A percentile compares a stretch with the other conserved stretches of the same genome.
phyloP scores from a whole-genome alignment of 2,113 vertebrate genomes.

The Notechis scutatus region DNA sequence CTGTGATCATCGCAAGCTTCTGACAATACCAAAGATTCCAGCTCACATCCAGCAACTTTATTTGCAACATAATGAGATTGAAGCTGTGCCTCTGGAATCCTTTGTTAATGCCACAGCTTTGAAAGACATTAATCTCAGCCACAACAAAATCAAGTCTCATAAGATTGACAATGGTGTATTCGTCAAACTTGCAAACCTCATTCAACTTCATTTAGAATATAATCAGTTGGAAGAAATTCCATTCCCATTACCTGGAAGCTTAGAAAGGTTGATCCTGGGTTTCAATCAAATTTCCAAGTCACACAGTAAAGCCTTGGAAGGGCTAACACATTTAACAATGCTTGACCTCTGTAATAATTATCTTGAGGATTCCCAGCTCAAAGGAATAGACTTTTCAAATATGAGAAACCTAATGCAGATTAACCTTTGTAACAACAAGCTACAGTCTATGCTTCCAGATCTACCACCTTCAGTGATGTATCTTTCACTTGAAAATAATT shows the following conservation, averaged over 20 bases:
- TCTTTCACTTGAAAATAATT: conserved; percentile 79
- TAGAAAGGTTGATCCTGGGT: conserved; percentile 75
- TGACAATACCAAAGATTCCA: conserved; percentile 73
- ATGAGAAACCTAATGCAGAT: conserved; percentile 75
- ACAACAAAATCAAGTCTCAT: conserved; percentile 77
- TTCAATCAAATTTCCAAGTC: conserved; percentile 74
- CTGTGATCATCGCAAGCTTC: conserved; percentile 76
- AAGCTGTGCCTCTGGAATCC: conserved; percentile 67
- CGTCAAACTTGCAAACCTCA: conserved; percentile 66
- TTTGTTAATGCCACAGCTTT: conserved; percentile 74
- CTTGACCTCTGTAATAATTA: conserved; percentile 77
- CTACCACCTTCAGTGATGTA: conserved; percentile 77
- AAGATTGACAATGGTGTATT: conserved; percentile 72
- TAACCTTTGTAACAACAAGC: conserved; percentile 74
- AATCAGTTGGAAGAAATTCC: conserved; percentile 78
- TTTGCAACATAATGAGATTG: conserved; percentile 77
- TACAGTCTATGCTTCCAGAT: conserved; percentile 72
- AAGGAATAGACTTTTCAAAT: conserved; percentile 65
- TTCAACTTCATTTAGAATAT: conserved; percentile 75
- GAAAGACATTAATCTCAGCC: conserved; percentile 77
- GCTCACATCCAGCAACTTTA: conserved; percentile 74
- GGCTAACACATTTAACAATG: conserved; percentile 70
- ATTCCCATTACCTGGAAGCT: conserved; percentile 70
- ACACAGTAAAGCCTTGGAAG: conserved; percentile 58
- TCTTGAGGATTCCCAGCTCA: conserved; percentile 66